Evolutionary conservation across 2,797 vertebrate genomes (phyloP).

Genomic region (Emydoidea blandingii): DNA sequence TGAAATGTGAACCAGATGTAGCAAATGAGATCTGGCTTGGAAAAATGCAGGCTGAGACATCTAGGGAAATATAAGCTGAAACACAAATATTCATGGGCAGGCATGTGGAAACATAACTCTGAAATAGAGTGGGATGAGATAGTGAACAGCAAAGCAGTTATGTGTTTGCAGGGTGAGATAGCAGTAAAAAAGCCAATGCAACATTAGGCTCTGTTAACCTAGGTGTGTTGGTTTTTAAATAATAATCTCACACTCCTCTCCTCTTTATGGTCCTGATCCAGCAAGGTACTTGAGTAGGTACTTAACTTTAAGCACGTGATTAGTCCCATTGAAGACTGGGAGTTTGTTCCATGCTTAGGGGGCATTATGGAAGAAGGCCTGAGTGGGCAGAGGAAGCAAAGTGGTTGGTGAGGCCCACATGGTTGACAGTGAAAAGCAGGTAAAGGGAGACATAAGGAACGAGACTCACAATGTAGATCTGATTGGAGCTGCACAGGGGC

Average conservation of each 20-base stretch:
- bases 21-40: conserved; percentile 40
- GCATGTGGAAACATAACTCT: conserved; percentile 34
- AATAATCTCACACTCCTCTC: background rate
- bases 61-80: conserved; percentile 48
- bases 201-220: background rate
- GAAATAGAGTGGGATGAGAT: conserved; percentile 49
- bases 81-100: conserved; percentile 26
- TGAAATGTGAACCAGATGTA: conserved; percentile 6
- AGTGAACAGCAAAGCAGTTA: conserved; percentile 19
- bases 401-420: background rate
- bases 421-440: background rate
- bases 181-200: conserved; percentile 1
- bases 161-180: conserved; percentile 23
- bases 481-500: background rate
- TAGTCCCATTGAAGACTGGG: background rate
- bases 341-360: background rate
- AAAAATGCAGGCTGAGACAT: conserved; percentile 48
- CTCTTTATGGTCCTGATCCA: background rate
- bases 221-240: background rate
- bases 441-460: background rate
- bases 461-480: background rate
- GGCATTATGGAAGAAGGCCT: background rate
- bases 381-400: background rate
- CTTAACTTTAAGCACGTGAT: background rate
- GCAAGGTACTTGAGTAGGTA: background rate